These are phyloP conservation scores for Bagarius yarrelli DNA, from an alignment of 2,113 vertebrate species.

Conservation along the genomic window DNA sequence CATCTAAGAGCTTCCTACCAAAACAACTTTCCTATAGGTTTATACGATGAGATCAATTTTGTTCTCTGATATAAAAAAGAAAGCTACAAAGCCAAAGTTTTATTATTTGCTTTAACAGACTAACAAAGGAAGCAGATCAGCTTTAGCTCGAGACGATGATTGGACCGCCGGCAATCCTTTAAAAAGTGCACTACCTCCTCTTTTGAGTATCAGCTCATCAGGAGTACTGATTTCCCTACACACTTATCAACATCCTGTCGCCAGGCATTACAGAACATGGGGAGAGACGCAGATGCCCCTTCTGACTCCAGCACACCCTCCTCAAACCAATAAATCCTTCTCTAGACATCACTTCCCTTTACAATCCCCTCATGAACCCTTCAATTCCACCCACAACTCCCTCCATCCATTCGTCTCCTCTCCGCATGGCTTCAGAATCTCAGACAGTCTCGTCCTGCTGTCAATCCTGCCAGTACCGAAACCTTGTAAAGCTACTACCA, in stretches of 20 bases:
- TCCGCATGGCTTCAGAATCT: conserved; percentile 27
- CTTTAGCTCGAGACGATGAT: background rate
- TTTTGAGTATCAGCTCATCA: conserved; percentile 24
- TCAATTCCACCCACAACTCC: conserved; percentile 48
- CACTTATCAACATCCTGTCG: conserved; percentile 29
- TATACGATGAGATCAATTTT: background rate
- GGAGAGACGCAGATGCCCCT: conserved; percentile 20
- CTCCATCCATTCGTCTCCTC: conserved; percentile 45
- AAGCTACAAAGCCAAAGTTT: background rate
- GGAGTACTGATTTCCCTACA: conserved; percentile 23
- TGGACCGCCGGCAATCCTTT: background rate
- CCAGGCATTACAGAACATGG: background rate
- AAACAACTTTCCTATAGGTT: background rate
- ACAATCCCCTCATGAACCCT: conserved; percentile 1
- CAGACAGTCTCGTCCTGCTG: conserved; percentile 28
- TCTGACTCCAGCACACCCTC: conserved; percentile 9
- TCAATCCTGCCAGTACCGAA: conserved; percentile 16
- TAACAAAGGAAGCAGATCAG: background rate
- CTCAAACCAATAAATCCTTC: conserved; percentile 40
- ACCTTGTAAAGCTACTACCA: conserved; percentile 51
- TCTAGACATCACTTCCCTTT: conserved; percentile 22
- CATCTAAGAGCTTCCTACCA: background rate
- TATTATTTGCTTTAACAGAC: background rate
- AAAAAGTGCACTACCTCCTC: background rate
- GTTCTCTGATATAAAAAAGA: background rate